A percentile compares a stretch with the other conserved stretches of the same genome.
phyloP scores from a whole-genome alignment of 2,797 vertebrate genomes.

The Artibeus lituratus region DNA sequence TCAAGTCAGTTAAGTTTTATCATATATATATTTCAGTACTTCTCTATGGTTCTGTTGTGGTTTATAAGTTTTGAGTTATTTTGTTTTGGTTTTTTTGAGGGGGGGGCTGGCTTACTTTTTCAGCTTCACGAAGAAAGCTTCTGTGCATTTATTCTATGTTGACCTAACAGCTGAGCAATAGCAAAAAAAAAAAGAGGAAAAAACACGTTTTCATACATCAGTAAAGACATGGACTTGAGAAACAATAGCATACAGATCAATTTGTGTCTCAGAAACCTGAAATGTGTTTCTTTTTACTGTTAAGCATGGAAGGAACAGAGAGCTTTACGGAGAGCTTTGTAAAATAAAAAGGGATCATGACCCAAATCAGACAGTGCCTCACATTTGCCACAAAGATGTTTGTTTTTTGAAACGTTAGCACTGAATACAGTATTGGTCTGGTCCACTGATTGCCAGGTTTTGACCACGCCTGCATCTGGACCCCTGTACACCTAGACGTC shows the following conservation, averaged over 20 bases:
- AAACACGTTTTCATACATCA: not conserved
- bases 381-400: not conserved
- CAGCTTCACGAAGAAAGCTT: not conserved
- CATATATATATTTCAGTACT: not conserved
- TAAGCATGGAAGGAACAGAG: not conserved
- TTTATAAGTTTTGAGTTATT: not conserved
- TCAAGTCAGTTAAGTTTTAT: not conserved
- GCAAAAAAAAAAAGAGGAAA: not conserved
- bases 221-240: not conserved
- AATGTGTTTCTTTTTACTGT: not conserved
- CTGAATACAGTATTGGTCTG: not conserved
- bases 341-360: not conserved
- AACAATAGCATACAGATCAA: not conserved
- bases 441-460: not conserved
- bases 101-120: not conserved
- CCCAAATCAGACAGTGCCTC: not conserved
- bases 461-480: not conserved
- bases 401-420: not conserved
- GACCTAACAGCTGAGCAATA: not conserved
- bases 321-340: not conserved
- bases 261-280: not conserved
- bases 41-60: not conserved
- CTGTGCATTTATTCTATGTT: not conserved
- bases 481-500: no score
- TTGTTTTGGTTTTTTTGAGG: not conserved